These are phyloP conservation scores for Macrochelys suwanniensis DNA, from an alignment of 2,797 vertebrate species.

Conservation along the genomic window DNA sequence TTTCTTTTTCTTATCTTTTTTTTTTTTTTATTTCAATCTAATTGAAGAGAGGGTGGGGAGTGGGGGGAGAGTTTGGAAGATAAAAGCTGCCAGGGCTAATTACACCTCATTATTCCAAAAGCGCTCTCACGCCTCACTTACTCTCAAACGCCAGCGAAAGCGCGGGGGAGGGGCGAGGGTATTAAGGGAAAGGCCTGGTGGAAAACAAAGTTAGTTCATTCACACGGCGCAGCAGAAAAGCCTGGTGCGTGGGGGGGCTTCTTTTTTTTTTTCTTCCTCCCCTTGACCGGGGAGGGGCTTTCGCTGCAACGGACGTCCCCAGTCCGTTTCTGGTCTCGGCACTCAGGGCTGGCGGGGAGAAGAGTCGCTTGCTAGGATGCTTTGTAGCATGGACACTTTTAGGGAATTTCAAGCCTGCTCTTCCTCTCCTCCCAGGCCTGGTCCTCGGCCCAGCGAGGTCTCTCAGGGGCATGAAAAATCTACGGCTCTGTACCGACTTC, in stretches of 20 bases:
- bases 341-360: neutral
- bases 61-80: constrained; percentile 12
- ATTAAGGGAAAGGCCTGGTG: constrained; percentile 34
- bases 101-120: constrained; percentile 68
- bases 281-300: neutral
- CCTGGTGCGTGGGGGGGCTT: neutral
- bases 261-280: neutral
- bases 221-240: constrained; percentile 16
- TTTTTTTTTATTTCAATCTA: constrained; percentile 47
- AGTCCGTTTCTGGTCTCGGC: neutral
- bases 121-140: constrained; percentile 67
- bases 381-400: neutral
- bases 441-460: neutral
- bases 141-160: constrained; percentile 22
- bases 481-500: neutral
- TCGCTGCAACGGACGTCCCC: neutral
- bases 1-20: too few relatives aligned
- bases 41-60: constrained; percentile 16
- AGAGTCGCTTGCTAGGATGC: neutral
- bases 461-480: neutral
- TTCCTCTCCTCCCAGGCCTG: neutral
- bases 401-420: neutral
- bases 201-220: constrained; percentile 70
- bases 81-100: constrained; percentile 70
- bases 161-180: constrained; percentile 21